phyloP scores from a whole-genome alignment of 2,888 invertebrate species.

The Hyposoter didymator region DNA sequence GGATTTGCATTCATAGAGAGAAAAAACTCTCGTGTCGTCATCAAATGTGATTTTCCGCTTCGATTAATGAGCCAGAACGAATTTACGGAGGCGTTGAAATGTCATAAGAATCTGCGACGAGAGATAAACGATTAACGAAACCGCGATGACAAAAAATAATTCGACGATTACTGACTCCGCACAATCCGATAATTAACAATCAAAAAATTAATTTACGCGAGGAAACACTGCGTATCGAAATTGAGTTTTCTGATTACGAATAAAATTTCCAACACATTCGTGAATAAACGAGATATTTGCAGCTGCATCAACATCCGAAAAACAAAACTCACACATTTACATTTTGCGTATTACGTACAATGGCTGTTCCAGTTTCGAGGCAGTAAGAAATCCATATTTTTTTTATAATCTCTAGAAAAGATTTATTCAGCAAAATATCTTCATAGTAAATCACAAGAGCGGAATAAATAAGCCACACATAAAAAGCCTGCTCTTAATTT shows the following conservation, averaged over 20 bases:
- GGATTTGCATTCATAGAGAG: slow-evolving; percentile 28
- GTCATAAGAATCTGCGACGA: slow-evolving; percentile 1
- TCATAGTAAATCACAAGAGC: neutral
- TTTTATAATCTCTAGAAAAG: neutral
- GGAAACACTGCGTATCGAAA: neutral
- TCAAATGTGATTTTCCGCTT: slow-evolving; percentile 30
- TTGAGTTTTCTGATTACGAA: neutral
- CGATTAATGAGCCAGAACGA: slow-evolving; percentile 8
- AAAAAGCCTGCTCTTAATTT: slow-evolving; percentile 63
- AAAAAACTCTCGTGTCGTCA: neutral
- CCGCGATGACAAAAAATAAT: neutral
- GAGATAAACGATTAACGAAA: slow-evolving; percentile 22
- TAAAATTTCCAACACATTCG: neutral
- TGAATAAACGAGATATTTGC: neutral
- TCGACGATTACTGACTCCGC: slow-evolving; percentile 1
- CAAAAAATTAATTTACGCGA: slow-evolving; percentile 14
- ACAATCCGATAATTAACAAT: slow-evolving; percentile 18
- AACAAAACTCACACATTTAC: neutral
- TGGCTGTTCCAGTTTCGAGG: neutral
- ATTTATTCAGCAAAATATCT: neutral
- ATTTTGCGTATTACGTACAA: neutral
- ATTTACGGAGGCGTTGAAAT: slow-evolving; percentile 21
- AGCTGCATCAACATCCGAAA: too few relatives aligned
- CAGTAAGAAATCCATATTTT: neutral
- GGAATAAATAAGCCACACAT: neutral